A percentile compares a stretch with the other conserved stretches of the same genome.
phyloP scores from a whole-genome alignment of 2,888 invertebrate species.

The Sphecodes monilicornis region DNA sequence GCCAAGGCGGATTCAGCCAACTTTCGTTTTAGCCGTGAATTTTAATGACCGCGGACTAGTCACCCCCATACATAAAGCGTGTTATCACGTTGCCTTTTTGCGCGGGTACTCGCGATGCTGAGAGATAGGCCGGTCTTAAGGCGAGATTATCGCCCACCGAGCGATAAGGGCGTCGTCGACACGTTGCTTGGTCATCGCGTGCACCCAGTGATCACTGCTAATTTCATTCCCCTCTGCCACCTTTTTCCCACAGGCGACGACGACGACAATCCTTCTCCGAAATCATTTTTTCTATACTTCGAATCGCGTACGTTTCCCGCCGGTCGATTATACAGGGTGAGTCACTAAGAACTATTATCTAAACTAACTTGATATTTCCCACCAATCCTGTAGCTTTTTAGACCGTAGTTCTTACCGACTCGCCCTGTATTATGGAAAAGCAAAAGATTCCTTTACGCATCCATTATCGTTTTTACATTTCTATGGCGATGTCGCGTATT shows the following conservation, averaged over 20 bases:
- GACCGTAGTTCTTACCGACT: too few relatives aligned
- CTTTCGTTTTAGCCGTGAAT: constrained; percentile 74
- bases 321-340: too few relatives aligned
- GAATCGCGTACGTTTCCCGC: background rate
- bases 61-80: constrained; percentile 50
- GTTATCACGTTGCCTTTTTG: constrained; percentile 57
- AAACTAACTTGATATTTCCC: too few relatives aligned
- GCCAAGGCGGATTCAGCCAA: constrained; percentile 60
- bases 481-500: background rate
- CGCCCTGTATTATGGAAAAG: too few relatives aligned
- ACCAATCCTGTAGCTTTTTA: too few relatives aligned
- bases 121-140: constrained; percentile 57
- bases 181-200: constrained; percentile 27
- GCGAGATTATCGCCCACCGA: constrained; percentile 43
- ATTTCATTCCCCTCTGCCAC: constrained; percentile 32
- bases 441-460: too few relatives aligned
- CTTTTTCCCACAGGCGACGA: constrained; percentile 1
- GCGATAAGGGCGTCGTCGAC: constrained; percentile 44
- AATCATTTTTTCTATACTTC: background rate
- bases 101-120: constrained; percentile 48
- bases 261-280: background rate
- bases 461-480: background rate
- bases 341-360: too few relatives aligned
- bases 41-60: constrained; percentile 65
- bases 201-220: constrained; percentile 28